Conservation (phyloP, 1,140 invertebrate genomes). For the Zaprionus tsacasi region DNA sequence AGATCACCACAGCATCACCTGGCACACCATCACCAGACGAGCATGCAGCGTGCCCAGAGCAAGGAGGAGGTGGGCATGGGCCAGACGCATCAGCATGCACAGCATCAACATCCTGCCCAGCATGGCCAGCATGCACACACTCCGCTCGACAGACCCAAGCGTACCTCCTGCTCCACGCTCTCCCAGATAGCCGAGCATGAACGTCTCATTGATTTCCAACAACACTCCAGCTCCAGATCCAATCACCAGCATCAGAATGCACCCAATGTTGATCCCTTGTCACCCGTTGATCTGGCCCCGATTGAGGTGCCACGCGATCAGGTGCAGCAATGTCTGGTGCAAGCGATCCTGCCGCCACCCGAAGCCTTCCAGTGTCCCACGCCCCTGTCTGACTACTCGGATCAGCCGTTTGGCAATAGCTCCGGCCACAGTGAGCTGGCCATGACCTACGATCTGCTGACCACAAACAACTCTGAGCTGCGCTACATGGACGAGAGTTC, state of each 20-base stretch:
- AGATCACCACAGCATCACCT: conserved; percentile 58
- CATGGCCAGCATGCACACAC: conserved; percentile 36
- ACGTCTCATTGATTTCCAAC: conserved; percentile 79
- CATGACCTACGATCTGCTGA: conserved; percentile 90
- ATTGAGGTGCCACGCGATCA: conserved; percentile 84
- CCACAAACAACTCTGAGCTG: conserved; percentile 91
- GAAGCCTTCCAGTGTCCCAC: conserved; percentile 89
- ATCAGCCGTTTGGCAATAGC: conserved; percentile 84
- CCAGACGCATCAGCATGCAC: conserved; percentile 36
- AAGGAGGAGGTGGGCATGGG: conserved; percentile 77
- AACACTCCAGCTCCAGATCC: conserved; percentile 28
- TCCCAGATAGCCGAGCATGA: conserved; percentile 82
- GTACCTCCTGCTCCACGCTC: conserved; percentile 79
- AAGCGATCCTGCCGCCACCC: conserved; percentile 90
- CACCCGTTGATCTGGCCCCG: conserved; percentile 83
- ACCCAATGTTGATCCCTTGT: conserved; percentile 69
- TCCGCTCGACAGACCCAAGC: conserved; percentile 64
- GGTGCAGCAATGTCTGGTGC: conserved; percentile 86
- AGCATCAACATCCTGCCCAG: conserved; percentile 31
- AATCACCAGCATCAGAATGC: neutral
- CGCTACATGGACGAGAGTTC: conserved; percentile 96
- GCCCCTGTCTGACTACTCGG: conserved; percentile 87
- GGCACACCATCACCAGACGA: conserved; percentile 27
- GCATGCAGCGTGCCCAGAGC: conserved; percentile 72
- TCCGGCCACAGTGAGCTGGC: conserved; percentile 79